Conservation (phyloP, 2,797 vertebrate genomes). For the Gallinago nigripennis region DNA sequence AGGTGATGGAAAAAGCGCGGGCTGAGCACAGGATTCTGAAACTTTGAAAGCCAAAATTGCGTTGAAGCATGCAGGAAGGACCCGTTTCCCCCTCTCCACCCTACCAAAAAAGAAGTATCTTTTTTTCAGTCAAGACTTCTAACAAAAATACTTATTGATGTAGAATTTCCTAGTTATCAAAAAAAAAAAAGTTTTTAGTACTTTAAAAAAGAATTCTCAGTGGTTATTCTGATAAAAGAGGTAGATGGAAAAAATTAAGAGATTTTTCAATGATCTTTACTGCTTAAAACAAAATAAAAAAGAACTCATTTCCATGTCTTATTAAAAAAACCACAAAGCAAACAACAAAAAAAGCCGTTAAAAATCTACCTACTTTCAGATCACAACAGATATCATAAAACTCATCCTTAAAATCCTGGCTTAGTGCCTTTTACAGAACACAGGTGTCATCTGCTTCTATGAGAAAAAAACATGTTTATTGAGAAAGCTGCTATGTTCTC, state of each 20-base stretch:
- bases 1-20: neutral
- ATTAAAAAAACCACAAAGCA: neutral
- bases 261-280: neutral
- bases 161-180: neutral
- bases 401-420: neutral
- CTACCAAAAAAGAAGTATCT: neutral
- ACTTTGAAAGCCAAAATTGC: neutral
- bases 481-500: neutral
- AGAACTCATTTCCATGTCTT: fast-evolving
- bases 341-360: neutral
- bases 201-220: neutral
- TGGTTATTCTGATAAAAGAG: neutral
- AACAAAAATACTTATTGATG: neutral
- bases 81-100: fast-evolving
- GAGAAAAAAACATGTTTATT: neutral
- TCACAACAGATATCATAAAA: neutral
- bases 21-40: neutral
- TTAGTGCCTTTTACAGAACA: neutral
- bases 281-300: neutral
- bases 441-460: neutral
- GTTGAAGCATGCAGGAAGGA: neutral
- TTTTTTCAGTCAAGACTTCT: neutral
- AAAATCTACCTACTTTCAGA: neutral
- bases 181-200: neutral
- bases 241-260: neutral